Base-by-base conservation (phyloP, 1,140 invertebrate genomes). In the Nasonia giraulti region DNA sequence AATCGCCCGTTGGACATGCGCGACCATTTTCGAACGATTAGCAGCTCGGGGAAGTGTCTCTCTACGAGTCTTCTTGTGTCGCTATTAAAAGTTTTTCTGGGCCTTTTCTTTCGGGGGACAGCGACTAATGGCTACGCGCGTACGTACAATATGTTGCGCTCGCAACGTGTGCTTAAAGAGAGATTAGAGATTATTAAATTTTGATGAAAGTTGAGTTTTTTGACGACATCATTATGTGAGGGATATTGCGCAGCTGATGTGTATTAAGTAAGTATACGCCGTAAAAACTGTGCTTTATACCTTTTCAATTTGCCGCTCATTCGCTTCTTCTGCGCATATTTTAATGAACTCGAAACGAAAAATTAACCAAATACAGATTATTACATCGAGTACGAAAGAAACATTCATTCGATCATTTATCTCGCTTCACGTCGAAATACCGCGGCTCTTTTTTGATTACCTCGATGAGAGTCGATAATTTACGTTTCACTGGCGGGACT, bases 401-500 rank as follows among this genome's bases (percentile, higher is more conserved):
- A 62, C 55, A 62, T 62, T 17, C 5, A n/a, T 62, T 62, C 55
- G 17, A n/a, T 17, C 17, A n/a, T 62, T 62, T 62, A 62, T 62
- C 55, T n/a, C 12, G 14, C 14, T 20, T 62, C 3, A 37, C 31
- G 20, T 27, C 40, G 27, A 44, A 31, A 47, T 50, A 69, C 27
- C 31, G 14, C 55, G 33, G 80, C 62, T 77, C 8, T 55, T 82
- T 85, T 85, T 85, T 44, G 6, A 85, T 55, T 37, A 20, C 7
- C 23, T 1, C 80, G 80, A 78, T 82, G 74, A 85, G 80, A 85
- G 80, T 50, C 82, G 82, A 85, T 85, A 85, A 85, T 66, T 82
- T 68, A 82, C 31, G 17, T 62, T 68, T 77, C 50, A 50, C 27
- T 62, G 12, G n/a, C 8, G 0, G 47, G 80, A 83, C 83, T 82